Conservation (phyloP, 2,113 vertebrate species). For the Ammodytes dubius region DNA sequence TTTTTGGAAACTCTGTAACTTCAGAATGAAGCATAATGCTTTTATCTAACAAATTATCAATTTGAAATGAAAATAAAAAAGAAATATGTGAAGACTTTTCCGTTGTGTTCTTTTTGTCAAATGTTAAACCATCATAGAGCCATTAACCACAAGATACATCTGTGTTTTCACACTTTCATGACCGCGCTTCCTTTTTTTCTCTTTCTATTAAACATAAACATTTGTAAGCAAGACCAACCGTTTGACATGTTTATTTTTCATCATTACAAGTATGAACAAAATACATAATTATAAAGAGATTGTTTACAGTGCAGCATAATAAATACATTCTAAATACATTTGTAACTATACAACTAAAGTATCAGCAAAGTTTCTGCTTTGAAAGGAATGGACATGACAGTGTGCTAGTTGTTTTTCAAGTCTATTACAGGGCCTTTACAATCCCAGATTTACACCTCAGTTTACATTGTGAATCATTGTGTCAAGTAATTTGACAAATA, state of each 20-base stretch:
- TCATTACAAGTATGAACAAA: constrained; percentile 1
- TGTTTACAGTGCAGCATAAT: constrained; percentile 38
- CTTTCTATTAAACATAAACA: neutral
- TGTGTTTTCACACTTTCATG: neutral
- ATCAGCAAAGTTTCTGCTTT: constrained; percentile 1
- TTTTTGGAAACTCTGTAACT: constrained; percentile 55
- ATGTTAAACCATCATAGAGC: neutral
- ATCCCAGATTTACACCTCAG: neutral
- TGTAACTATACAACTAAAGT: constrained; percentile 17
- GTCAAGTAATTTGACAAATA: neutral
- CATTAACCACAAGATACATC: neutral
- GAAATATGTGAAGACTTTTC: constrained; percentile 24
- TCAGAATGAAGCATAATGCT: constrained; percentile 60
- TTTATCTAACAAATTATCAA: constrained; percentile 71
- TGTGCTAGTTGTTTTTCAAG: neutral
- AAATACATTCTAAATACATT: constrained; percentile 65
- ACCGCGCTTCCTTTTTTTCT: neutral
- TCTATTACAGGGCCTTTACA: constrained; percentile 29
- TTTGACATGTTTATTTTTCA: constrained; percentile 44
- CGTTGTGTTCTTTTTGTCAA: constrained; percentile 27
- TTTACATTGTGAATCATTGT: neutral
- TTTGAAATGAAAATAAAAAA: constrained; percentile 73
- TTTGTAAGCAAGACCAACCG: neutral
- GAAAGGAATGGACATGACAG: constrained; percentile 35
- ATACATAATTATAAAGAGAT: neutral